Base-by-base conservation (phyloP, 23 tunicate genomes). In the Halocynthia aurantium region DNA sequence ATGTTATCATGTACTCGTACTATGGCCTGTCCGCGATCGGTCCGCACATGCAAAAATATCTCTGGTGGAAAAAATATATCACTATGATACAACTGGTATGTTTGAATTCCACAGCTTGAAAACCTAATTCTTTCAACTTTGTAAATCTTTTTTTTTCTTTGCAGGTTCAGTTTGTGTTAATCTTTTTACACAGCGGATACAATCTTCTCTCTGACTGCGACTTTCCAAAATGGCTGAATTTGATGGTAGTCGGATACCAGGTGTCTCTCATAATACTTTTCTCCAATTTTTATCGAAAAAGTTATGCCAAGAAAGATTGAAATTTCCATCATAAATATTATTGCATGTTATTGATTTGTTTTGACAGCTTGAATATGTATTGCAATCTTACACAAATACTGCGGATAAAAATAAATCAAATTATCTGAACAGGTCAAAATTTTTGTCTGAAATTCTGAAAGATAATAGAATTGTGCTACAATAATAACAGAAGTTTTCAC, bases 21-120 rank as follows among this genome's bases (percentile, higher is more conserved):
- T 88, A 88, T 73, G 94, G 83, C 7, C 60, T 88, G 54, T 67
- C 88, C 5, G 73, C 80, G 19, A 68, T 88, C 22, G 94, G 94
- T 15, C 94, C 94, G 0, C 84, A 78, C n/a, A 72, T 88, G 81
- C 88, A 79, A 52, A 83, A 88, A 69, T 84, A 88, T 79, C 57
- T 88, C 52, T 88, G 95, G 95, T 88, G 95, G 95, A 88, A 88
- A 69, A 88, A 83, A 57, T 84, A 88, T 50, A 17, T 88, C 55
- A 83, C 88, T 9, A 58, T 18, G 50, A 5, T 88, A 6, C 94
- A 83, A 75, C 49, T 88, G 73, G 88, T 88, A 73, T 55, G 72
- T 67, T 12, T n/a, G 4, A 15, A 67, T 31, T 31, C 44, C 1
- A 31, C 21, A 58, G n/a, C 64, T 58, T 58, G 2, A 58, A 58